A percentile compares a stretch with the other conserved stretches of the same genome.
These are phyloP conservation scores for Drosophila paracracens DNA, from an alignment of 2,888 invertebrate species.

Conservation along the genomic window DNA sequence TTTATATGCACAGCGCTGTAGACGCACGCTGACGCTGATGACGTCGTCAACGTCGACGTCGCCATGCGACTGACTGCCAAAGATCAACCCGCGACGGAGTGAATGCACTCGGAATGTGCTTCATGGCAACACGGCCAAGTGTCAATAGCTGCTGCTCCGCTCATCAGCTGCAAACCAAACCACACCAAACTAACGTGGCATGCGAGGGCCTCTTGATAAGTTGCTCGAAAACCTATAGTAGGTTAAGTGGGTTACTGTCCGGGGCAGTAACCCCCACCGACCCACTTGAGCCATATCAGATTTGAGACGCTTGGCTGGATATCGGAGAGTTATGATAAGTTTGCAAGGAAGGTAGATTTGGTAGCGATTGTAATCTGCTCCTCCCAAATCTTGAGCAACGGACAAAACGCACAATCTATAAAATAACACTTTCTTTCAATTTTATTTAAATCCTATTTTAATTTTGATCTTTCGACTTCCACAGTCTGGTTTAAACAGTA, in stretches of 20 bases:
- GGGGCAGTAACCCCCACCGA: neutral
- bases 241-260: neutral
- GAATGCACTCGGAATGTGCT: slow-evolving; percentile 62
- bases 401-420: neutral
- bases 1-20: slow-evolving; percentile 39
- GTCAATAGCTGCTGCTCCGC: slow-evolving; percentile 61
- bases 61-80: slow-evolving; percentile 48
- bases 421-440: neutral
- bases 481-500: neutral
- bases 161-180: slow-evolving; percentile 40
- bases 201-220: slow-evolving; percentile 18
- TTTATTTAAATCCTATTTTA: too few species aligned
- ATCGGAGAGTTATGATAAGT: neutral
- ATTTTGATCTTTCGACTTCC: neutral
- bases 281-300: neutral
- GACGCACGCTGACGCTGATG: slow-evolving; percentile 1
- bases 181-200: slow-evolving; percentile 42
- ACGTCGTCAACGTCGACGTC: slow-evolving; percentile 16
- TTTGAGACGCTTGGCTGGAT: neutral
- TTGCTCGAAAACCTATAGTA: neutral
- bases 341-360: neutral
- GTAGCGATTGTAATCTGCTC: neutral
- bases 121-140: slow-evolving; percentile 64
- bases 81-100: slow-evolving; percentile 56
- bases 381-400: neutral